Conservation (phyloP, 2,888 invertebrate species). For the Melolontha melolontha region DNA sequence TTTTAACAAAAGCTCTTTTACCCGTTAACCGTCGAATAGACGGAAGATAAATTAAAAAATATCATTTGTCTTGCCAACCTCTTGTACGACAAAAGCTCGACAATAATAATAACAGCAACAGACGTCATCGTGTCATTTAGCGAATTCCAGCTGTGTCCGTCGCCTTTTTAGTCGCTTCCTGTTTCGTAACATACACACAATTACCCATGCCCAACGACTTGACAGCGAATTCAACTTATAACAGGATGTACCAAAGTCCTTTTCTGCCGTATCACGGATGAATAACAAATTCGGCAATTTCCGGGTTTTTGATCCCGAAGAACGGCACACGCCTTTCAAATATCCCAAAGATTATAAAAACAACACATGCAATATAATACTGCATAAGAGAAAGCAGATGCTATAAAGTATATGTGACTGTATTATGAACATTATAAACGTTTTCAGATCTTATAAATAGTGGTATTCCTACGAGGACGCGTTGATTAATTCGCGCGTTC, state of each 20-base stretch:
- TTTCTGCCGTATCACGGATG: constrained; percentile 23
- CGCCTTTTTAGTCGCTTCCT: constrained; percentile 37
- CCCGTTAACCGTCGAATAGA: not conserved
- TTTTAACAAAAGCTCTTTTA: too few relatives aligned
- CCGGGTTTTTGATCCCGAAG: constrained; percentile 30
- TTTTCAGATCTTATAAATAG: too few relatives aligned
- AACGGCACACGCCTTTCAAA: constrained; percentile 21
- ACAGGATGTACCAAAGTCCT: constrained; percentile 37
- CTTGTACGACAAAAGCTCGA: constrained; percentile 13
- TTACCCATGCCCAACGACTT: constrained; percentile 33
- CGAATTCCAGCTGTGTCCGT: constrained; percentile 37
- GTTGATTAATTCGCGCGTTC: too few relatives aligned
- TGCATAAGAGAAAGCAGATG: not conserved
- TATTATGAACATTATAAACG: too few relatives aligned
- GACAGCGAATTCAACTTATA: constrained; percentile 37
- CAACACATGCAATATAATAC: not conserved
- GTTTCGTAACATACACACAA: constrained; percentile 36
- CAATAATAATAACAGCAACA: constrained; percentile 23
- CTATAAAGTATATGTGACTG: too few relatives aligned
- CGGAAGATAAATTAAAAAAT: not conserved
- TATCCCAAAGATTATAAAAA: not conserved
- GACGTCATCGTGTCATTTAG: constrained; percentile 23
- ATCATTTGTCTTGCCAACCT: constrained; percentile 6
- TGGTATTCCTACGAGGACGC: too few relatives aligned
- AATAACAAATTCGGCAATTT: constrained; percentile 33